Evolutionary conservation across 2,888 invertebrate genomes (phyloP).

Genomic region (Catocala nupta): DNA sequence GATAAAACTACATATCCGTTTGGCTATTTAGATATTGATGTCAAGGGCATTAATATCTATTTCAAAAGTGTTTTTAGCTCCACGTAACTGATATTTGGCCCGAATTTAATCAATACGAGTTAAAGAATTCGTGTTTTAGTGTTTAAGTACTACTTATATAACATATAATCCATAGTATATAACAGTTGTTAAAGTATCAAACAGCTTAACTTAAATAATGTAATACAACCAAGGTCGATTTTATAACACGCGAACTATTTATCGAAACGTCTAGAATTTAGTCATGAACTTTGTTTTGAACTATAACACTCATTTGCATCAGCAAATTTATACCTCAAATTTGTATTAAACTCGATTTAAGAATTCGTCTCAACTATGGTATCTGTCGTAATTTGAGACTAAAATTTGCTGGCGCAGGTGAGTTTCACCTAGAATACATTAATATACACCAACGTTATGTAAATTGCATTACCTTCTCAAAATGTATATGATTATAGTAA

Average conservation of each 20-base stretch:
- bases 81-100: conserved; percentile 27
- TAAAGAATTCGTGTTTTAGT: conserved; percentile 19
- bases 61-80: conserved; percentile 11
- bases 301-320: too few species aligned
- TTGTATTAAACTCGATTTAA: too few species aligned
- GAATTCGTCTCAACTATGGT: too few species aligned
- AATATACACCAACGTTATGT: too few species aligned
- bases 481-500: conserved; percentile 14
- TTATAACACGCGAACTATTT: conserved; percentile 20
- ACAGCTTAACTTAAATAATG: conserved; percentile 17
- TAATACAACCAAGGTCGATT: conserved; percentile 32
- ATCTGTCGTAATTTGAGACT: too few species aligned
- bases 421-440: too few species aligned
- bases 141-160: conserved; percentile 20
- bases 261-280: conserved; percentile 2
- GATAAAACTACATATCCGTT: conserved; percentile 58
- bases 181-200: conserved; percentile 21
- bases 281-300: conserved; percentile 6
- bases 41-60: conserved; percentile 10
- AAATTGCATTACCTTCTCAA: background rate
- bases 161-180: background rate
- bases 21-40: conserved; percentile 29
- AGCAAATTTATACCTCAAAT: too few species aligned
- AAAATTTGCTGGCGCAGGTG: too few species aligned
- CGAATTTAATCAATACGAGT: conserved; percentile 40